Evolutionary conservation across 2,888 invertebrate genomes (phyloP).

Genomic region (Spodoptera exigua): DNA sequence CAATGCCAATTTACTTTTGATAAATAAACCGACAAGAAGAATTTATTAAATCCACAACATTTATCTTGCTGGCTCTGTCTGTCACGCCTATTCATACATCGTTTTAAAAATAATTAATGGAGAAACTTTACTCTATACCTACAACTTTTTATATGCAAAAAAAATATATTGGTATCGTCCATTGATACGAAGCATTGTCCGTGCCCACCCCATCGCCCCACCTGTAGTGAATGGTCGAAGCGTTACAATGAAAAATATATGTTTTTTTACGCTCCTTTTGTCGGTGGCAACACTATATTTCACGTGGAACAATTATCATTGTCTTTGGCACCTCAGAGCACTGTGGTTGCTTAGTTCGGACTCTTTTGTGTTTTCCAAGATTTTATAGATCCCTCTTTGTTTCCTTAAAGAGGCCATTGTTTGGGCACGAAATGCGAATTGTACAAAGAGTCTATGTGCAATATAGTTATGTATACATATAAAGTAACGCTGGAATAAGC

Average conservation of each 20-base stretch:
- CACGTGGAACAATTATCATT: conserved; percentile 89
- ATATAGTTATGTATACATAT: conserved; percentile 11
- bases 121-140: conserved; percentile 72
- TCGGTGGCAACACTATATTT: conserved; percentile 88
- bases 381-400: conserved; percentile 62
- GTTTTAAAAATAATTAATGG: conserved; percentile 79
- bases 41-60: conserved; percentile 10
- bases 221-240: conserved; percentile 85
- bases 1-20: not conserved
- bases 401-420: conserved; percentile 59
- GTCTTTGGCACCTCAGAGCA: conserved; percentile 86
- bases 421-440: conserved; percentile 52
- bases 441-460: conserved; percentile 42
- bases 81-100: conserved; percentile 66
- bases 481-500: conserved; percentile 27
- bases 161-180: conserved; percentile 81
- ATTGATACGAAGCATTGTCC: conserved; percentile 86
- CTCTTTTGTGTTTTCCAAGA: conserved; percentile 59
- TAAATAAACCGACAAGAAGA: not conserved
- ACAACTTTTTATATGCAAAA: conserved; percentile 74
- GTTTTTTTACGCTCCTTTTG: conserved; percentile 83
- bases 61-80: conserved; percentile 37
- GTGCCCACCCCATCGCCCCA: conserved; percentile 83
- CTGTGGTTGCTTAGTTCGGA: conserved; percentile 71
- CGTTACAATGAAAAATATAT: conserved; percentile 84